Evolutionary conservation across 2,113 vertebrate genomes (phyloP).

Genomic region (Chaetodon trifascialis): DNA sequence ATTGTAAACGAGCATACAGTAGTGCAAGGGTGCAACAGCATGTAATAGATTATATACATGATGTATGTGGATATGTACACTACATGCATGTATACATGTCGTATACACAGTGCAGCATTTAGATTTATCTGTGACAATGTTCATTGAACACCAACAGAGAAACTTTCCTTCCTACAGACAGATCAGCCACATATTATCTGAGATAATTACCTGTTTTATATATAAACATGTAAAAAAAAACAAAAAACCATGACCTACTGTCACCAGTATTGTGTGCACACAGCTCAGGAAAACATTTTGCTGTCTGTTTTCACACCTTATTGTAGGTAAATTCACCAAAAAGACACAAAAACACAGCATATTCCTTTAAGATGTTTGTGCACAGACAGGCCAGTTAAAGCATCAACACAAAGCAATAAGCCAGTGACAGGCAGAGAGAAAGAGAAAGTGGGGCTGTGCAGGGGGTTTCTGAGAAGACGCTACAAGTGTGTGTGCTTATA

Average conservation of each 20-base stretch:
- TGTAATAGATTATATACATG: too few species aligned
- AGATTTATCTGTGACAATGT: too few species aligned
- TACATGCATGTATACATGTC: too few species aligned
- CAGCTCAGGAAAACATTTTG: neutral
- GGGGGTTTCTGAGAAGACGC: conserved; percentile 49
- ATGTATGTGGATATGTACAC: too few species aligned
- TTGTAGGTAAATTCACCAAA: neutral
- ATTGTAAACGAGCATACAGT: too few species aligned
- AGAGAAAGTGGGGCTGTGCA: neutral
- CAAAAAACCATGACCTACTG: neutral
- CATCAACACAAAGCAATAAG: conserved; percentile 35
- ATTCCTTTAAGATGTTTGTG: neutral
- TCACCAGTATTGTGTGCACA: neutral
- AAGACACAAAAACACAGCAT: neutral
- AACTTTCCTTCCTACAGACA: neutral
- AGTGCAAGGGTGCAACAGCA: too few species aligned
- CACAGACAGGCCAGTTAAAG: conserved; percentile 3
- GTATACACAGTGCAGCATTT: too few species aligned
- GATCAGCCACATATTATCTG: neutral
- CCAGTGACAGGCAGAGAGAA: conserved; percentile 7
- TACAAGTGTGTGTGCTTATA: conserved; percentile 57
- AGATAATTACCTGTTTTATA: too few species aligned
- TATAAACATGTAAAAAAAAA: too few species aligned
- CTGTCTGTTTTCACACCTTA: neutral
- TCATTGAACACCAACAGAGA: too few species aligned